Conservation (phyloP, 2,113 vertebrate genomes). For the Sylvilagus bachmani region DNA sequence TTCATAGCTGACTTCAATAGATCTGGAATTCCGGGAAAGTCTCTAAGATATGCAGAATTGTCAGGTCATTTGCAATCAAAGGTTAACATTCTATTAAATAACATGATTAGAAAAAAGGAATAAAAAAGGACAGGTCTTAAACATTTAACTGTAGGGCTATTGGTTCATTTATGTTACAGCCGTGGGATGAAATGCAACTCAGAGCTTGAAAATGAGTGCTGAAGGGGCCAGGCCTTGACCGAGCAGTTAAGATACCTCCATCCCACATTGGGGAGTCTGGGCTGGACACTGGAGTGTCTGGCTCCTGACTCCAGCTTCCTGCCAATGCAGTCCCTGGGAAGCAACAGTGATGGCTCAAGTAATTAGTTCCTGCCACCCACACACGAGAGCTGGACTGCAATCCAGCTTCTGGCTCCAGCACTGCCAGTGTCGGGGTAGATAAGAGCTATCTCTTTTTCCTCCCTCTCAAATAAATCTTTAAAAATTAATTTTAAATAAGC, state of each 20-base stretch:
- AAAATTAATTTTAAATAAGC: background rate
- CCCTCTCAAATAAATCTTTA: too few relatives aligned
- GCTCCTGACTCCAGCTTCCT: too few relatives aligned
- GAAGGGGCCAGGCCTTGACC: background rate
- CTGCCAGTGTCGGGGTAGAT: too few relatives aligned
- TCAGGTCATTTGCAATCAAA: background rate
- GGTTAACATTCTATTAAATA: conserved; percentile 14
- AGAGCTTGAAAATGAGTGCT: background rate
- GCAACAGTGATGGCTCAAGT: too few relatives aligned
- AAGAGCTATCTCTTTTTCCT: too few relatives aligned
- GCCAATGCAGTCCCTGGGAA: too few relatives aligned
- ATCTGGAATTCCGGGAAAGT: background rate
- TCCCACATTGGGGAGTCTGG: too few relatives aligned
- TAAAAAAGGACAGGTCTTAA: background rate
- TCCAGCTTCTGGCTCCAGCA: too few relatives aligned
- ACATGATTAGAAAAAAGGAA: background rate
- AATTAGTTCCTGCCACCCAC: too few relatives aligned
- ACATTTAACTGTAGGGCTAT: background rate
- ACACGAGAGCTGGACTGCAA: too few relatives aligned
- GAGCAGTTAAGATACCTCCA: background rate
- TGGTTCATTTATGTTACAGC: background rate
- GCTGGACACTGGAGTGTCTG: too few relatives aligned
- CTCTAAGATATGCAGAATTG: background rate
- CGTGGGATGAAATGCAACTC: background rate
- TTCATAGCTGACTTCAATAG: background rate